These are phyloP conservation scores for Acrossocheilus wenchowensis DNA, from an alignment of 2,797 vertebrate species.

Conservation along the genomic window DNA sequence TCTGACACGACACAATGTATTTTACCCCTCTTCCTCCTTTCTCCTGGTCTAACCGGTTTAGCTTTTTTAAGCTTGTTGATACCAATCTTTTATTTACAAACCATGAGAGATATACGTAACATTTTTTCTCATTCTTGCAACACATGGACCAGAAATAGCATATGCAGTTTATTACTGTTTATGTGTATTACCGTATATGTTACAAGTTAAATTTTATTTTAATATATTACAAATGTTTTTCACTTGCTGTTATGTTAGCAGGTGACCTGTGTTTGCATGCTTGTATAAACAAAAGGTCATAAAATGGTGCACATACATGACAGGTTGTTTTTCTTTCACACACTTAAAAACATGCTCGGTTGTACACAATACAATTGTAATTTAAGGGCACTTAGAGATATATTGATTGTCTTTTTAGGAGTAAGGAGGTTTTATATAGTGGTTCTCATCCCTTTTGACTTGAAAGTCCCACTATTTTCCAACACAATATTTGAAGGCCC, in stretches of 20 bases:
- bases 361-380: neutral
- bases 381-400: neutral
- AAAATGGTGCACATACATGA: neutral
- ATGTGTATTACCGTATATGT: neutral
- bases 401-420: neutral
- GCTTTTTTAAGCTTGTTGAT: constrained; percentile 18
- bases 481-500: neutral
- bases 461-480: neutral
- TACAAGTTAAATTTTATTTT: too few species aligned
- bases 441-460: neutral
- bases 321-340: neutral
- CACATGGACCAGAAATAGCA: neutral
- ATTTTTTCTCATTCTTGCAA: neutral
- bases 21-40: constrained; percentile 16
- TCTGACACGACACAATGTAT: constrained; percentile 41
- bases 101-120: neutral
- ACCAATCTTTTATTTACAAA: constrained; percentile 1
- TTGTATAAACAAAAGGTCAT: neutral
- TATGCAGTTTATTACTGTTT: neutral
- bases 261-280: neutral
- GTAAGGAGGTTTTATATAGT: neutral
- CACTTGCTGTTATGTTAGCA: neutral
- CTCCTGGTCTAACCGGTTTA: constrained; percentile 72
- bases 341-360: neutral
- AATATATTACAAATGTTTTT: neutral